These are phyloP conservation scores for Sphaeramia orbicularis DNA, from an alignment of 2,797 vertebrate genomes.

Conservation along the genomic window DNA sequence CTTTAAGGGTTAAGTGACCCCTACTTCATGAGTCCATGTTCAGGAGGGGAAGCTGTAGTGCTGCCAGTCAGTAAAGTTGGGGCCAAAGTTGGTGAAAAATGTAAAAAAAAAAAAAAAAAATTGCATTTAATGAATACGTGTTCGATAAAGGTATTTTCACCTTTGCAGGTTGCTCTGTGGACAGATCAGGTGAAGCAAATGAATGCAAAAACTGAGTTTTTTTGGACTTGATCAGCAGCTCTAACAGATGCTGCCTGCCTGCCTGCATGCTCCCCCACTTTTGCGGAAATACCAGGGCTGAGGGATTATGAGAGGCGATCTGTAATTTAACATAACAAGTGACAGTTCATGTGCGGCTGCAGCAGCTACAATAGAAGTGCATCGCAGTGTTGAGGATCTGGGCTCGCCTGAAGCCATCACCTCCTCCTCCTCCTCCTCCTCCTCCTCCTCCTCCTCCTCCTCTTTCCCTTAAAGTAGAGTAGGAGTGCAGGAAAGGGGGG, in stretches of 20 bases:
- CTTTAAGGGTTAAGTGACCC: too few relatives aligned
- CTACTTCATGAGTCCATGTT: too few relatives aligned
- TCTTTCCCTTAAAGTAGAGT: constrained; percentile 61
- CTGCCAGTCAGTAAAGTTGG: too few relatives aligned
- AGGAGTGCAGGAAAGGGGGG: constrained; percentile 47
- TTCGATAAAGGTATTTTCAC: constrained; percentile 33
- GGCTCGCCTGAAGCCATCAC: constrained; percentile 78
- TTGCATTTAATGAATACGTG: too few relatives aligned
- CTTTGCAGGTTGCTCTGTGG: constrained; percentile 4
- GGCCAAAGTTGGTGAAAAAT: too few relatives aligned
- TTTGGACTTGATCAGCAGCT: constrained; percentile 66
- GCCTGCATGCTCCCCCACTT: constrained; percentile 68
- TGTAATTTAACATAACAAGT: constrained; percentile 86
- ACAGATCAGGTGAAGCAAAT: constrained; percentile 54
- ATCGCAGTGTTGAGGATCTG: constrained; percentile 67
- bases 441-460: too few relatives aligned
- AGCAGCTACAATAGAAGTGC: constrained; percentile 71
- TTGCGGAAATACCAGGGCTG: constrained; percentile 82
- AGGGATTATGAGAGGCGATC: constrained; percentile 81
- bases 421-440: constrained; percentile 40
- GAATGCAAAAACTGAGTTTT: constrained; percentile 15
- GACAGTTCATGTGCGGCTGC: constrained; percentile 79
- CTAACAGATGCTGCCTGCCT: constrained; percentile 83
- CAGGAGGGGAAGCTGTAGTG: too few relatives aligned
- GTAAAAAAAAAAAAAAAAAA: too few relatives aligned